Evolutionary conservation across 2,888 invertebrate genomes (phyloP).

Genomic region (Caenorhabditis afra): DNA sequence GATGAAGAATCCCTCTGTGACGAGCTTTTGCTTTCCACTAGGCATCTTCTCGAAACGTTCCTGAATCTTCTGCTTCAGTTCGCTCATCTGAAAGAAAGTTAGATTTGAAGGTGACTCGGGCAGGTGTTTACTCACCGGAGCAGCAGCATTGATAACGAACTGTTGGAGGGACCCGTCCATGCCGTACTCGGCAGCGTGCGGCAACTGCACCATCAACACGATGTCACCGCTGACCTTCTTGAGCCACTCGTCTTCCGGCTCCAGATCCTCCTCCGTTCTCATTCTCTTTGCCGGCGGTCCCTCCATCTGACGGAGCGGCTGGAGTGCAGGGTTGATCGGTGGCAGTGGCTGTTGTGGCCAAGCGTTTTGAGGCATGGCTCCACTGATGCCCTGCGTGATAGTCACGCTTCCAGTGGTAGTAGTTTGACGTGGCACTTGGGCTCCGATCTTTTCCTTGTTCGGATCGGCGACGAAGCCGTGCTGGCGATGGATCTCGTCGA

Average conservation of each 20-base stretch:
- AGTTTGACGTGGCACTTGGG: constrained; percentile 84
- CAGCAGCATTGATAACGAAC: constrained; percentile 87
- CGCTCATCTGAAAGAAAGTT: constrained; percentile 84
- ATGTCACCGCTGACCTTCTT: constrained; percentile 82
- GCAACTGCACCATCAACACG: constrained; percentile 89
- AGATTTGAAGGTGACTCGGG: not conserved
- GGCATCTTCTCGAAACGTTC: constrained; percentile 91
- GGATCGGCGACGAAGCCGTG: constrained; percentile 86
- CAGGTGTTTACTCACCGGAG: constrained; percentile 83
- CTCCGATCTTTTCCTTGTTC: constrained; percentile 97
- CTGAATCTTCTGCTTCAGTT: constrained; percentile 90
- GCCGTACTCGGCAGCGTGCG: constrained; percentile 96
- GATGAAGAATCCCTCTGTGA: constrained; percentile 95
- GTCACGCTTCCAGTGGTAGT: constrained; percentile 79
- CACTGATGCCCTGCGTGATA: constrained; percentile 55
- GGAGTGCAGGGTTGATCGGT: not conserved
- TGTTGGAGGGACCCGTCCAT: constrained; percentile 91
- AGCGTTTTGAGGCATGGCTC: constrained; percentile 21
- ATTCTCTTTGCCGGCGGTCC: constrained; percentile 62
- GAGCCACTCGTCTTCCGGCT: constrained; percentile 90
- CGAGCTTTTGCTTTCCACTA: constrained; percentile 96
- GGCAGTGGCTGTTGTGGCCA: constrained; percentile 10
- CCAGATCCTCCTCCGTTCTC: constrained; percentile 82
- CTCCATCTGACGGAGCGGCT: constrained; percentile 19
- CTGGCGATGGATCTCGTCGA: constrained; percentile 72